phyloP scores from a whole-genome alignment of 2,888 invertebrate species.

The Apamea epomidion region DNA sequence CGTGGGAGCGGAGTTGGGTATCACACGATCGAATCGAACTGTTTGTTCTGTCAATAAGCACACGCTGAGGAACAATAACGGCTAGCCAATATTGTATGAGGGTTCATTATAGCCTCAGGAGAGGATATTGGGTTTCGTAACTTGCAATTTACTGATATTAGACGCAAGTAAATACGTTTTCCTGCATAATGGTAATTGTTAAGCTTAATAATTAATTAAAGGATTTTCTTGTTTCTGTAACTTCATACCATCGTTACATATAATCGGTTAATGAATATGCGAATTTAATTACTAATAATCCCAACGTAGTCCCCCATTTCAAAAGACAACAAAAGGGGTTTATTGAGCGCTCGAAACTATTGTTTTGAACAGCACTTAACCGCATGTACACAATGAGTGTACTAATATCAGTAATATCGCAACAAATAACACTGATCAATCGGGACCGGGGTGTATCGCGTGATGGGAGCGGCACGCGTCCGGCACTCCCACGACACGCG shows the following conservation, averaged over 20 bases:
- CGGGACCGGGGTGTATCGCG: slow-evolving; percentile 79
- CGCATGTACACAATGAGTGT: slow-evolving; percentile 77
- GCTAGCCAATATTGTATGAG: slow-evolving; percentile 75
- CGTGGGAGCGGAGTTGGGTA: slow-evolving; percentile 86
- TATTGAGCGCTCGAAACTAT: slow-evolving; percentile 65
- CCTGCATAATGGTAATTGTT: background rate
- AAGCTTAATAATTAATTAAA: background rate
- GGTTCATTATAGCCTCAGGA: slow-evolving; percentile 71
- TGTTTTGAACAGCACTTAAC: slow-evolving; percentile 77
- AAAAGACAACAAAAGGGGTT: slow-evolving; percentile 31
- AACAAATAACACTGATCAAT: slow-evolving; percentile 82
- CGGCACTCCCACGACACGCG: slow-evolving; percentile 90
- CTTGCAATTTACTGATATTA: slow-evolving; percentile 63
- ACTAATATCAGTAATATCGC: slow-evolving; percentile 80
- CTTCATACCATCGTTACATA: background rate
- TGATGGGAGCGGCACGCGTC: slow-evolving; percentile 90
- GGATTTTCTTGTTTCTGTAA: slow-evolving; percentile 13
- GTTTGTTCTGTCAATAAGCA: slow-evolving; percentile 86
- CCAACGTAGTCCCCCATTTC: background rate
- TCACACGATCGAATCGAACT: slow-evolving; percentile 77
- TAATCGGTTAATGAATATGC: background rate
- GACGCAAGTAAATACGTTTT: slow-evolving; percentile 17
- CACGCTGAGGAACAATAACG: slow-evolving; percentile 80
- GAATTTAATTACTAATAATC: slow-evolving; percentile 19
- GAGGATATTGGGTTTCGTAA: slow-evolving; percentile 71